A percentile compares a stretch with the other conserved stretches of the same genome.
Conservation (phyloP, 2,797 vertebrate genomes). For the Gallinago nigripennis region DNA sequence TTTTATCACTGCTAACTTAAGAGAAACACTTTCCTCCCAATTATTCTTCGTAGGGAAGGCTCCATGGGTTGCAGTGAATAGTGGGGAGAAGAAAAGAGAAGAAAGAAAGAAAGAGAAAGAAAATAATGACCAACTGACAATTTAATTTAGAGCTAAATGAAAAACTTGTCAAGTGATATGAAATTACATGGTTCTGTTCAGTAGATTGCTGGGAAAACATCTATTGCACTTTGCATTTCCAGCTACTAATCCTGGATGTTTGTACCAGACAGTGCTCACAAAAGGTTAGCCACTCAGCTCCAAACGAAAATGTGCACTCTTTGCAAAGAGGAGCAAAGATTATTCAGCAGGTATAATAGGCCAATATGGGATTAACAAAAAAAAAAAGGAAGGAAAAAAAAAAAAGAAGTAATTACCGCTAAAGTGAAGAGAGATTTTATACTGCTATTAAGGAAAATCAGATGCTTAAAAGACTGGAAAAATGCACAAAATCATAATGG, state of each 20-base stretch:
- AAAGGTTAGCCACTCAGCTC: neutral
- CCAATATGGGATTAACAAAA: neutral
- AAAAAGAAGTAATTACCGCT: neutral
- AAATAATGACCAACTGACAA: neutral
- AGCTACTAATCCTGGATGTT: neutral
- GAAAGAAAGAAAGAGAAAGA: neutral
- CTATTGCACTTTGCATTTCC: neutral
- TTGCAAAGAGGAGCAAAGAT: neutral
- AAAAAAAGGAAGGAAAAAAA: neutral
- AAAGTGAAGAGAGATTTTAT: neutral
- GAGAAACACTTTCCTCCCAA: neutral
- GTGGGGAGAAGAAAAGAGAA: neutral
- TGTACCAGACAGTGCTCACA: neutral
- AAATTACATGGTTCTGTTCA: neutral
- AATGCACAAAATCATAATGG: neutral
- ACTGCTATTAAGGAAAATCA: neutral
- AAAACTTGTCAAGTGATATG: neutral
- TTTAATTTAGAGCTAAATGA: conserved; percentile 17
- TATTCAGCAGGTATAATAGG: neutral
- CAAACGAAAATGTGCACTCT: no score
- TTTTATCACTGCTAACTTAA: neutral
- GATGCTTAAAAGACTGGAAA: neutral
- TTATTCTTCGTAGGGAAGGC: neutral
- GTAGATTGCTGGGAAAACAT: neutral
- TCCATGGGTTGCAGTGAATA: neutral